These are phyloP conservation scores for Eilema depressum DNA, from an alignment of 2,888 invertebrate species.

Conservation along the genomic window DNA sequence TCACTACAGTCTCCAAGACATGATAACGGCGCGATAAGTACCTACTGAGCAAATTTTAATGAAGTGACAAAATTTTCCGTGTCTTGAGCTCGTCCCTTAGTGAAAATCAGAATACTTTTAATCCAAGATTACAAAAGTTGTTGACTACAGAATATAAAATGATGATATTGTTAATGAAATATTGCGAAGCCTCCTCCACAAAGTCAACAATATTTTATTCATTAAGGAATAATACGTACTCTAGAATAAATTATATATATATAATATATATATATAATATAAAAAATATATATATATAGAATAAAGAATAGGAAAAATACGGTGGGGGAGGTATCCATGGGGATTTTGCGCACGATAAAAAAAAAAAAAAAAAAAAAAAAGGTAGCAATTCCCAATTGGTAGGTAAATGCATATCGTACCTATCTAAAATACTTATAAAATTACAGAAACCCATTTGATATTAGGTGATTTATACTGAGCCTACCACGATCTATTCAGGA, in stretches of 20 bases:
- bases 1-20: background rate
- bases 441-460: no score
- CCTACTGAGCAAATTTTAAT: background rate
- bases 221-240: background rate
- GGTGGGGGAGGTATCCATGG: no score
- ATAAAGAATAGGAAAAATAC: no score
- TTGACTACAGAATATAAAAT: background rate
- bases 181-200: background rate
- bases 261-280: no score
- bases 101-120: constrained; percentile 2
- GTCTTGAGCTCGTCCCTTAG: background rate
- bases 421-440: no score
- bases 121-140: background rate
- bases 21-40: background rate
- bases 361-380: no score
- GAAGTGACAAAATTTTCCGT: background rate
- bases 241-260: no score
- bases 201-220: background rate
- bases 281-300: no score
- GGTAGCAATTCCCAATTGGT: no score
- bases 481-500: background rate
- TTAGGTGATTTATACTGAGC: background rate
- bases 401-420: no score
- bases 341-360: no score
- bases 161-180: background rate